phyloP scores from a whole-genome alignment of 2,113 vertebrate genomes.

The Gallinago media region DNA sequence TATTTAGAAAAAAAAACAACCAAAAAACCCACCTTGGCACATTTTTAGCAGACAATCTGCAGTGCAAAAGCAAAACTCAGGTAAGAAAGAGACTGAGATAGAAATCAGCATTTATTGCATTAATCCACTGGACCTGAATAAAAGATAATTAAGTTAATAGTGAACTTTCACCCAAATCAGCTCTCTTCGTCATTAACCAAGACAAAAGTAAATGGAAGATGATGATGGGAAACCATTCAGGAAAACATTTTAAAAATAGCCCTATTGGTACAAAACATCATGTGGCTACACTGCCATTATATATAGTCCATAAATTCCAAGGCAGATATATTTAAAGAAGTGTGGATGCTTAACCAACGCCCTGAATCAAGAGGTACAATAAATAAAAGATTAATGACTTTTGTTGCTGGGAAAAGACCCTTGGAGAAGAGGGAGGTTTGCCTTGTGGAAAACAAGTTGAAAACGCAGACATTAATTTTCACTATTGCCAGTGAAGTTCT shows the following conservation, averaged over 20 bases:
- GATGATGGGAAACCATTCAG: neutral
- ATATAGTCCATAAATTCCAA: neutral
- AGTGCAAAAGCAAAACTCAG: neutral
- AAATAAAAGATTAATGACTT: neutral
- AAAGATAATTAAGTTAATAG: slow-evolving; percentile 18
- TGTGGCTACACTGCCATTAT: neutral
- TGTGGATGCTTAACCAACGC: neutral
- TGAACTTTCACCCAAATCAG: slow-evolving; percentile 22
- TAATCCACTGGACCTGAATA: neutral
- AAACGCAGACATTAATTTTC: neutral
- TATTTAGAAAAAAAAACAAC: neutral
- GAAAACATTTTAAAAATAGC: neutral
- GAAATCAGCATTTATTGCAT: neutral
- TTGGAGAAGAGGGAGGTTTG: neutral
- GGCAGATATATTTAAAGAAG: neutral
- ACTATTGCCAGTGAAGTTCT: neutral
- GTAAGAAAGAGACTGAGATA: neutral
- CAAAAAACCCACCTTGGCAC: neutral
- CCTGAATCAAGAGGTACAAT: neutral
- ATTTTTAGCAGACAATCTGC: neutral
- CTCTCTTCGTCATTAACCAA: neutral
- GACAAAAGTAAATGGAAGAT: neutral
- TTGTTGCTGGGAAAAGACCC: neutral
- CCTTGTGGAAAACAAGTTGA: neutral
- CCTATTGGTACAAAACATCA: neutral